These are phyloP conservation scores for Drosophila jambulina DNA, from an alignment of 1,140 invertebrate species.

Conservation along the genomic window DNA sequence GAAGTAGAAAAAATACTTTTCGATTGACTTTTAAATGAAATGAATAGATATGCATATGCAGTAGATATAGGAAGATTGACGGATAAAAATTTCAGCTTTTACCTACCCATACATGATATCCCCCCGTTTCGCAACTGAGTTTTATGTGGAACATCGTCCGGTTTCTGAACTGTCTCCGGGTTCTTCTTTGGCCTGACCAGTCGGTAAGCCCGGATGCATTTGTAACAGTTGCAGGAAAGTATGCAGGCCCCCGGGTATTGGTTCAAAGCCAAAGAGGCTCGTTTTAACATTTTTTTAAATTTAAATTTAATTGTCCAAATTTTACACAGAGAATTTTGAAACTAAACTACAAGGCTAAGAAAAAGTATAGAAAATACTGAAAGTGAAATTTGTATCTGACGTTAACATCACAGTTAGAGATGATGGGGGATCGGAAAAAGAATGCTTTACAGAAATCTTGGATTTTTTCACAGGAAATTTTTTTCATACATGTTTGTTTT, in stretches of 20 bases:
- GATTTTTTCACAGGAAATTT: too few species aligned
- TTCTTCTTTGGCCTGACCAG: not conserved
- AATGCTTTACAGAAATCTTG: not conserved
- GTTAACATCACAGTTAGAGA: not conserved
- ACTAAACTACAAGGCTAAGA: not conserved
- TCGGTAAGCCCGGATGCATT: not conserved
- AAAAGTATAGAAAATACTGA: slow-evolving; percentile 3
- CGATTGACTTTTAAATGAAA: too few species aligned
- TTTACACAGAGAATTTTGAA: slow-evolving; percentile 22
- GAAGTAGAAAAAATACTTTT: too few species aligned
- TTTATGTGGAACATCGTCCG: not conserved
- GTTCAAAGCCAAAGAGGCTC: slow-evolving; percentile 18
- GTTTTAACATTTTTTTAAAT: slow-evolving; percentile 20
- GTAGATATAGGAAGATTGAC: not conserved
- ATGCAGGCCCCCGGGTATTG: slow-evolving; percentile 1
- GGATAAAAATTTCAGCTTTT: not conserved
- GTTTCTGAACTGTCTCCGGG: not conserved
- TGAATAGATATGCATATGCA: too few species aligned
- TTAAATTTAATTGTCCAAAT: slow-evolving; percentile 7
- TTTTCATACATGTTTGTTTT: too few species aligned
- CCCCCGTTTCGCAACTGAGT: not conserved
- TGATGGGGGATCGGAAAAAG: not conserved
- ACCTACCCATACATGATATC: slow-evolving; percentile 5
- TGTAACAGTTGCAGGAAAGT: not conserved
- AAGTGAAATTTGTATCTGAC: slow-evolving; percentile 13